Conservation (phyloP, 2,797 vertebrate genomes). For the Anguilla anguilla region DNA sequence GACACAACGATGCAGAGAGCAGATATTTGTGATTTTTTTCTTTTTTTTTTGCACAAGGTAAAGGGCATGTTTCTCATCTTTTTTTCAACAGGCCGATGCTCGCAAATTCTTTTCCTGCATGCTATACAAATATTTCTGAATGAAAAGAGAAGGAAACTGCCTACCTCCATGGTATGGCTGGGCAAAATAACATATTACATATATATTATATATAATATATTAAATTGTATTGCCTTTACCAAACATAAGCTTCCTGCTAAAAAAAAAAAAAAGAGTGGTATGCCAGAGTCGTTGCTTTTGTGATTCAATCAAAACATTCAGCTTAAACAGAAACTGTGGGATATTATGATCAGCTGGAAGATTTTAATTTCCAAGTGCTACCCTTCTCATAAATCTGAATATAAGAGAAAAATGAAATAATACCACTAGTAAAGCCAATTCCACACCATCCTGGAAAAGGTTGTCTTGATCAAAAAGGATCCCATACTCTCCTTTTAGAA, state of each 20-base stretch:
- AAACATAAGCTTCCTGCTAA: neutral
- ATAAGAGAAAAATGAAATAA: neutral
- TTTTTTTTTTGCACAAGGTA: neutral
- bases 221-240: neutral
- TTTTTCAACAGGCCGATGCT: slow-evolving; percentile 2
- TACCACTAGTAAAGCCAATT: neutral
- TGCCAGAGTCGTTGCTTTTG: neutral
- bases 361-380: neutral
- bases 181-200: too few relatives aligned
- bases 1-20: neutral
- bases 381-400: neutral
- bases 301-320: slow-evolving; percentile 13
- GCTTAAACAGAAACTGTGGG: too few relatives aligned
- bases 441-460: neutral
- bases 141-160: neutral
- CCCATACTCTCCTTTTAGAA: neutral
- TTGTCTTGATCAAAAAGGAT: neutral
- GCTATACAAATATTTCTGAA: neutral
- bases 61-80: slow-evolving; percentile 11
- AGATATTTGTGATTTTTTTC: neutral
- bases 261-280: neutral
- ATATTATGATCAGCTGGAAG: neutral
- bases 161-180: neutral
- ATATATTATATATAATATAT: neutral
- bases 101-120: neutral